phyloP scores from a whole-genome alignment of 2,113 vertebrate genomes.

The Orycteropus afer region DNA sequence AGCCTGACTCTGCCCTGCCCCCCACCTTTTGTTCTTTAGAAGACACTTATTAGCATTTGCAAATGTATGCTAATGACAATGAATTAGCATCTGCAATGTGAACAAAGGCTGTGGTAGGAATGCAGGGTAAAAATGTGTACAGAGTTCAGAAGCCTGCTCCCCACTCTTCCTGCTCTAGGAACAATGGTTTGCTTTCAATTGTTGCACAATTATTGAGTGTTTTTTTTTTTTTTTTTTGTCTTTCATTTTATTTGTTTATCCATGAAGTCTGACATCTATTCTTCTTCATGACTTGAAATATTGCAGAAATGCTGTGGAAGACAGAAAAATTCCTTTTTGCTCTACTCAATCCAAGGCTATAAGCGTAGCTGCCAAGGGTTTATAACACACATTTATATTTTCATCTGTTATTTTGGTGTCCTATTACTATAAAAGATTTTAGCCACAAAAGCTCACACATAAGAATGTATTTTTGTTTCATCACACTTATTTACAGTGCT shows the following conservation, averaged over 20 bases:
- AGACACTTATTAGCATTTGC: conserved; percentile 68
- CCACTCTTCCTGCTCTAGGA: background rate
- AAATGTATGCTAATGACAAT: conserved; percentile 72
- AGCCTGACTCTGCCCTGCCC: background rate
- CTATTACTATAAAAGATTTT: conserved; percentile 62
- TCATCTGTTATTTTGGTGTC: conserved; percentile 62
- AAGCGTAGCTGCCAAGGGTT: background rate
- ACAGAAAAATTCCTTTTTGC: conserved; percentile 35
- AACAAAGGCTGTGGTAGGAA: conserved; percentile 41
- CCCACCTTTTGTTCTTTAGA: conserved; percentile 63
- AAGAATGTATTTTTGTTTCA: conserved; percentile 54
- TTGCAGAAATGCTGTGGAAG: conserved; percentile 6
- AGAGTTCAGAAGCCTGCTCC: conserved; percentile 12
- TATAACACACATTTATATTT: conserved; percentile 42
- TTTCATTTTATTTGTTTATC: conserved; percentile 54
- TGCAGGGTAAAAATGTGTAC: background rate
- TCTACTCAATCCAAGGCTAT: background rate
- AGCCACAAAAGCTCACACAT: conserved; percentile 29
- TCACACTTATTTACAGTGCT: conserved; percentile 55
- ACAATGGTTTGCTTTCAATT: background rate
- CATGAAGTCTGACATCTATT: background rate
- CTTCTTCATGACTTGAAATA: conserved; percentile 31
- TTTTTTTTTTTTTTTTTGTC: background rate
- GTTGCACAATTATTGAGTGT: background rate
- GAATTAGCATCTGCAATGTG: conserved; percentile 59